phyloP scores from a whole-genome alignment of 2,797 vertebrate species.

The Agapornis canus region DNA sequence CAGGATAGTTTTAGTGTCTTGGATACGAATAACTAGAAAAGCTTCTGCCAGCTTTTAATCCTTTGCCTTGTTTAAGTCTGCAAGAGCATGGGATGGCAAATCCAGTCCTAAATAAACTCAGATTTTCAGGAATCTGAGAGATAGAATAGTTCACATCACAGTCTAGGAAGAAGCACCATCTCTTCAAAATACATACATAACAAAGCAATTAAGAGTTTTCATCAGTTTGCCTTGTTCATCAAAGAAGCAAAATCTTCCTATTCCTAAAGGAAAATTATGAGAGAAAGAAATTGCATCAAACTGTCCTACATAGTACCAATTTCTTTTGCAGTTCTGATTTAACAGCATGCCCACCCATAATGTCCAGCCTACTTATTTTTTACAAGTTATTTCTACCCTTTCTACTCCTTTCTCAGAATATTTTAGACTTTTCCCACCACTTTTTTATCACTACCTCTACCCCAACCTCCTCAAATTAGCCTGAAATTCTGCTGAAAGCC shows the following conservation, averaged over 20 bases:
- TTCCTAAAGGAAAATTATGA: not conserved
- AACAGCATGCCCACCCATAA: rapidly evolving
- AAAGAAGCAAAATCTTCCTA: not conserved
- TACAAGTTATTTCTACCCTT: not conserved
- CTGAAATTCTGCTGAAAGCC: not conserved
- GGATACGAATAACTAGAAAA: not conserved
- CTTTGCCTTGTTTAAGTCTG: not conserved
- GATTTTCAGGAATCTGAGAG: not conserved
- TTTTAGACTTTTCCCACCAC: not conserved
- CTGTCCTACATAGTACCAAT: not conserved
- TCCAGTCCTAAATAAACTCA: not conserved
- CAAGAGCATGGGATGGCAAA: not conserved
- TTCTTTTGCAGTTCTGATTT: not conserved
- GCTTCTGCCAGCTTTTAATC: not conserved
- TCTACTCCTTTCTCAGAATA: not conserved
- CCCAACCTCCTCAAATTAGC: not conserved
- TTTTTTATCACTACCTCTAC: not conserved
- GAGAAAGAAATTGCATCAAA: not conserved
- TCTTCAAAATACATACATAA: not conserved
- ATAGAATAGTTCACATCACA: not conserved
- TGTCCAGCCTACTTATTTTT: not conserved
- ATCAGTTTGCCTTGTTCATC: not conserved
- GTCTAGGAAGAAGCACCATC: not conserved
- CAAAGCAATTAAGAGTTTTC: not conserved
- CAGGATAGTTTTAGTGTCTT: not conserved